Evolutionary conservation across 1,140 invertebrate species (phyloP), one percentile per base, ranked within the genome.

Genomic region (Drosophila sechellia): DNA sequence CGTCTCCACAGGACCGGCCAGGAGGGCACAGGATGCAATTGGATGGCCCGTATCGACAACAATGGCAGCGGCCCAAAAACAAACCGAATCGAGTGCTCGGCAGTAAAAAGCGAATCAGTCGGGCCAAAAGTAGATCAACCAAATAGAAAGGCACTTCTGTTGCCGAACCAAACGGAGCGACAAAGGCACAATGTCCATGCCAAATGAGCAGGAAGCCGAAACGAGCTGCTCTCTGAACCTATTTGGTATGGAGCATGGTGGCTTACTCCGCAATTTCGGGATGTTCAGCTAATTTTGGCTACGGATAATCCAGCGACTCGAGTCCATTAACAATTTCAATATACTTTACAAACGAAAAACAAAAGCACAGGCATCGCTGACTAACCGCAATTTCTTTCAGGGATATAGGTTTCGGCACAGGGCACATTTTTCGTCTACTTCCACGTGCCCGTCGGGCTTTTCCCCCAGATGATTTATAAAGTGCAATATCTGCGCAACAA

Each of bases 401-500:
- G 22, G 45, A 70, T 70, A 77, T 77, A 77, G 70, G 64, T 77
- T 77, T 56, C 64, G 37, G 31, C 49, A 40, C 11, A 64, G 49
- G 40, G 46, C 42, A 56, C 54, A 80, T 75, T 60, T 60, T 55
- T 80, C 50, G 64, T 64, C 70, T 64, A 63, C 55, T 52, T 69
- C 52, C 72, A 49, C 17, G 63, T 68, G 57, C 49, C 54, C 50
- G 27, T 17, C 15, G 34, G 43, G 39, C 59, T 35, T 35, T 75
- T 5, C 35, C 58, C 81, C 81, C 65, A 55, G 61, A 65, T 87
- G 83, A 83, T 83, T 75, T 81, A 86, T 86, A 83, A 87, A 87
- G 81, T 86, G 81, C 81, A 86, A 79, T 86, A 87, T 71, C 66
- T 70, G 46, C 34, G 79, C 61, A 59, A 57, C 79, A 57, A 65